Percentiles rank a stretch among this genome's conserved stretches.
Conservation (phyloP, 2,888 invertebrate species). For the Morpho deidamia region DNA sequence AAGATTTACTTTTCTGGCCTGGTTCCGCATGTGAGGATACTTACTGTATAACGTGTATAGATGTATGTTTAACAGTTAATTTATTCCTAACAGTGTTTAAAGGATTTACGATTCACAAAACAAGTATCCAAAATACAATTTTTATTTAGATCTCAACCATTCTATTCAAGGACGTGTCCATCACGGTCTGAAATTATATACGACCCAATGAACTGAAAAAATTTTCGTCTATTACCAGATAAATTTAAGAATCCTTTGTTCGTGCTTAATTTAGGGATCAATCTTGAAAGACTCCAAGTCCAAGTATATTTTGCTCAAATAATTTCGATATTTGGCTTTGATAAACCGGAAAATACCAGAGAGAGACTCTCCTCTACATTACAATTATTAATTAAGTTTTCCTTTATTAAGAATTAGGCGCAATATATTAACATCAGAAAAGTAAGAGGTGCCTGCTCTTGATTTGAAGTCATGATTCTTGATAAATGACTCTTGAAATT, state of each 20-base stretch:
- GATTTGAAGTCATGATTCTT: no score
- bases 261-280: conserved; percentile 7
- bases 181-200: conserved; percentile 20
- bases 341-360: no score
- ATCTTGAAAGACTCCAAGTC: not conserved
- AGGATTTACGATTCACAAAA: not conserved
- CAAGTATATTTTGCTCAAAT: conserved; percentile 1
- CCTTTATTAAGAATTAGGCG: not conserved
- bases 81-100: no score
- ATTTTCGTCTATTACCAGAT: conserved; percentile 19
- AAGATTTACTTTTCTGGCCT: no score
- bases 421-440: no score
- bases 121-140: not conserved
- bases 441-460: no score
- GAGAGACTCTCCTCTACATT: no score
- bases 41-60: no score
- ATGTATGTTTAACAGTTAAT: no score
- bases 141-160: conserved; percentile 7
- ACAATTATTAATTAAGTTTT: not conserved
- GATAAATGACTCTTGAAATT: no score
- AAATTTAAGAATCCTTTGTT: conserved; percentile 12
- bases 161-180: conserved; percentile 14
- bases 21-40: no score
- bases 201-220: conserved; percentile 24
- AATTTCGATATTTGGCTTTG: not conserved